Percentiles rank a stretch among this genome's conserved stretches.
phyloP scores from a whole-genome alignment of 2,797 vertebrate genomes.

The Alfaro cultratus region DNA sequence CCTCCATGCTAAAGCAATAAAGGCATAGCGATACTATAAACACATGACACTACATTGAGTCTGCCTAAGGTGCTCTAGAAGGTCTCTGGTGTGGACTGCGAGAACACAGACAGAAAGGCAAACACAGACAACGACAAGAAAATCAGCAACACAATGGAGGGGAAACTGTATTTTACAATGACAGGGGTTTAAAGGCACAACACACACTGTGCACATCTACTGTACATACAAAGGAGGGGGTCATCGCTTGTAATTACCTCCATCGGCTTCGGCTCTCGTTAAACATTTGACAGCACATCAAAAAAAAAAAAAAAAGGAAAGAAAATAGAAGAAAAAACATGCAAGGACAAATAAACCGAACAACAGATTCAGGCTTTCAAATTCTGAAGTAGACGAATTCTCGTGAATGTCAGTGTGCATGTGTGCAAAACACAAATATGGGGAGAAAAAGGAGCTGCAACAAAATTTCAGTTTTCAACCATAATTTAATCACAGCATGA shows the following conservation, averaged over 20 bases:
- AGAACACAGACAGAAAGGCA: conserved; percentile 64
- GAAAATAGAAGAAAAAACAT: conserved; percentile 39
- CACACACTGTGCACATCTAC: conserved; percentile 39
- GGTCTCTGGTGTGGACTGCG: conserved; percentile 61
- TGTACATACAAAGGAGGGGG: conserved; percentile 24
- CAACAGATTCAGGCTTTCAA: conserved; percentile 20
- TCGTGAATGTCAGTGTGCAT: conserved; percentile 22
- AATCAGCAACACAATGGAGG: conserved; percentile 39
- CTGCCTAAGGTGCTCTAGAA: conserved; percentile 62
- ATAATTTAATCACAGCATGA: conserved; percentile 73
- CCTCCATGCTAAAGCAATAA: conserved; percentile 77
- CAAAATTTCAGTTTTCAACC: conserved; percentile 51
- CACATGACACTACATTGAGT: conserved; percentile 71
- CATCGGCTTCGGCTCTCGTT: conserved; percentile 65
- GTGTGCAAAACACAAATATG: conserved; percentile 1
- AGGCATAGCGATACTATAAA: conserved; percentile 76
- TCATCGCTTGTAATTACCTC: conserved; percentile 74
- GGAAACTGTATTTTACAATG: conserved; percentile 25
- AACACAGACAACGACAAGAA: conserved; percentile 57
- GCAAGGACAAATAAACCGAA: conserved; percentile 45
- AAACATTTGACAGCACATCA: conserved; percentile 49
- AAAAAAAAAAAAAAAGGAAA: conserved; percentile 14
- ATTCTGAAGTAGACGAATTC: conserved; percentile 1
- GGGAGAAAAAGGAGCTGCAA: conserved; percentile 15
- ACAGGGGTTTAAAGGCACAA: conserved; percentile 47